Evolutionary conservation across 2,888 invertebrate species (phyloP).

Genomic region (Sthenelais limicola): DNA sequence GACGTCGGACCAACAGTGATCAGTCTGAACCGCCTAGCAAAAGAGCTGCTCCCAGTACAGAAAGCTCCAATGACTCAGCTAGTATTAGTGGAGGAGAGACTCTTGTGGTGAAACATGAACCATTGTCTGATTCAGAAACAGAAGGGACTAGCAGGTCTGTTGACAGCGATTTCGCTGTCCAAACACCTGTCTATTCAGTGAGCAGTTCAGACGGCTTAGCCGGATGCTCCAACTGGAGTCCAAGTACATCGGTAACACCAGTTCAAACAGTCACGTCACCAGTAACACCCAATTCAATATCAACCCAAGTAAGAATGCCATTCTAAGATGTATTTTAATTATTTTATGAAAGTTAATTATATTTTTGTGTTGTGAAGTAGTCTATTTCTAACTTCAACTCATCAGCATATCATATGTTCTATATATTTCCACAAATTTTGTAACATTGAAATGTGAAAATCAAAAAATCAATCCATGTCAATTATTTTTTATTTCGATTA

Average conservation of each 20-base stretch:
- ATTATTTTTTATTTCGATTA: neutral
- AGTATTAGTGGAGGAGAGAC: neutral
- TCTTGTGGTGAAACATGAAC: neutral
- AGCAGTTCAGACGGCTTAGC: conserved; percentile 2
- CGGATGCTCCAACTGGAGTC: conserved; percentile 21
- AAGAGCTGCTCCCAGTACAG: conserved; percentile 3
- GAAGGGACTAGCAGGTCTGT: neutral
- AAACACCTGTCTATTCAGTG: conserved; percentile 20
- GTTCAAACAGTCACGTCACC: conserved; percentile 11
- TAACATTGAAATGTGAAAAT: neutral
- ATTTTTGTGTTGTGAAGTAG: neutral
- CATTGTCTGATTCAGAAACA: conserved; percentile 20
- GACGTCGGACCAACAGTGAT: conserved; percentile 29
- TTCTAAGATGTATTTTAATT: neutral
- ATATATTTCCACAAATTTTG: neutral
- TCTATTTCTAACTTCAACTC: neutral
- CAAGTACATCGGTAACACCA: conserved; percentile 15
- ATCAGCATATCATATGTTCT: neutral
- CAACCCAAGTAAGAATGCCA: conserved; percentile 4
- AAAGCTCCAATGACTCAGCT: conserved; percentile 7
- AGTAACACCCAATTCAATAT: neutral
- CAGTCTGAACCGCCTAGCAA: conserved; percentile 17
- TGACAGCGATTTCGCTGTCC: neutral
- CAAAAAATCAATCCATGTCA: too few relatives aligned
- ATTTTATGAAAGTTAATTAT: too few relatives aligned